Conservation (phyloP, 1,140 invertebrate genomes). For the Parapsyche elsis region DNA sequence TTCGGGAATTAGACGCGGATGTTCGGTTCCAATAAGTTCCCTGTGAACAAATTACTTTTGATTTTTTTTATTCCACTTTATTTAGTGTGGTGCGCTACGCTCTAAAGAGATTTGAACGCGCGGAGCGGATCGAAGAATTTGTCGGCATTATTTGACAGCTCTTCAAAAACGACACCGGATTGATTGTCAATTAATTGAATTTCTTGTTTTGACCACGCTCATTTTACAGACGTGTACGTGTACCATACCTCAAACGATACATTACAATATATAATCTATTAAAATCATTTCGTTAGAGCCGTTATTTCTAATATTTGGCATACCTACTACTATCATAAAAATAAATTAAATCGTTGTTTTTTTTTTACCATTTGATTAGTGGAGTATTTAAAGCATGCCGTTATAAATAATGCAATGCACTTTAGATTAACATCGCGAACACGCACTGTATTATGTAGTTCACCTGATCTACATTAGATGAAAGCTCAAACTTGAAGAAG, state of each 20-base stretch:
- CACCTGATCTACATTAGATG: constrained; percentile 51
- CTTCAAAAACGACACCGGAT: constrained; percentile 42
- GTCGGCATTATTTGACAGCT: constrained; percentile 55
- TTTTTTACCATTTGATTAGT: constrained; percentile 14
- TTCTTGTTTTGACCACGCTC: constrained; percentile 33
- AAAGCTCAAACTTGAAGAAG: constrained; percentile 46
- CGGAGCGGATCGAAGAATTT: constrained; percentile 50
- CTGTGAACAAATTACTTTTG: constrained; percentile 54
- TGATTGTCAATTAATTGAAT: constrained; percentile 55
- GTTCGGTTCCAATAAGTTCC: constrained; percentile 53
- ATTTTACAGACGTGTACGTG: too few relatives aligned
- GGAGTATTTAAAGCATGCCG: constrained; percentile 13
- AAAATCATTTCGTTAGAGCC: too few relatives aligned
- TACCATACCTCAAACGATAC: too few relatives aligned
- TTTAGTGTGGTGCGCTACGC: neutral
- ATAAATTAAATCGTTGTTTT: constrained; percentile 2
- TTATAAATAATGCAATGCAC: constrained; percentile 36
- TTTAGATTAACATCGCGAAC: constrained; percentile 22
- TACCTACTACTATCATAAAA: neutral
- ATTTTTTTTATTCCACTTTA: constrained; percentile 32
- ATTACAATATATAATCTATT: too few relatives aligned
- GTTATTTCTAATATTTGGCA: neutral
- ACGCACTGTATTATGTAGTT: constrained; percentile 33
- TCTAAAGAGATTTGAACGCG: constrained; percentile 50
- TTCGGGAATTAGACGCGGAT: constrained; percentile 50